These are phyloP conservation scores for Crossocerus cetratus DNA, from an alignment of 2,888 invertebrate species.

Conservation along the genomic window DNA sequence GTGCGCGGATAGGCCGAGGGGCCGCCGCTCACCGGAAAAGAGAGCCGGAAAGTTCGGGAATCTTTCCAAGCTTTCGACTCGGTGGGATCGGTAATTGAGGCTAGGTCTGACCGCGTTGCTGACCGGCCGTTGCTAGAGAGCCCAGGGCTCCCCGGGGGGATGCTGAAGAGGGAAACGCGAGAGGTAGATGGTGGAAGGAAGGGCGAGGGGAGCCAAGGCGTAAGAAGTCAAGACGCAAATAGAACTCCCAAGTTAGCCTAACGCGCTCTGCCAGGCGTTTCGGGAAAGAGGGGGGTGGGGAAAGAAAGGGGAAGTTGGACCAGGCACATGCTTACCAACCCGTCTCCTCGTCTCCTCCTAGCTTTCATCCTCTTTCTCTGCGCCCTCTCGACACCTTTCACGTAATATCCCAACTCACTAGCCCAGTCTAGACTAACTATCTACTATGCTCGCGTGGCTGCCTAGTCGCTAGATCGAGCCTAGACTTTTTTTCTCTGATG, in stretches of 20 bases:
- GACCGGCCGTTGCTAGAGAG: conserved; percentile 62
- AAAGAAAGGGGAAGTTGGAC: conserved; percentile 51
- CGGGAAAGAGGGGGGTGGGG: conserved; percentile 29
- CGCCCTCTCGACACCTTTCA: conserved; percentile 38
- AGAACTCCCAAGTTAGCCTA: conserved; percentile 77
- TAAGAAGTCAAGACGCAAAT: conserved; percentile 76
- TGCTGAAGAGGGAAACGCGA: conserved; percentile 48
- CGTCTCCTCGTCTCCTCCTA: conserved; percentile 51
- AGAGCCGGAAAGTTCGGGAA: conserved; percentile 40
- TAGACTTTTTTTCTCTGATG: no score
- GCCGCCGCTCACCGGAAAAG: conserved; percentile 20
- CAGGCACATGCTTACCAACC: conserved; percentile 61
- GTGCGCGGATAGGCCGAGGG: background rate
- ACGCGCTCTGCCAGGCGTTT: conserved; percentile 67
- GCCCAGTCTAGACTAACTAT: background rate
- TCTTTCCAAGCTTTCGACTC: conserved; percentile 42
- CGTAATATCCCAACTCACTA: conserved; percentile 3
- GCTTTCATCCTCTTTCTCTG: conserved; percentile 48
- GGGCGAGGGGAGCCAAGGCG: conserved; percentile 59
- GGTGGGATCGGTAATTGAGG: conserved; percentile 56
- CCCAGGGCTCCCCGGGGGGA: conserved; percentile 35
- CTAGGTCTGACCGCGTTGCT: conserved; percentile 65
- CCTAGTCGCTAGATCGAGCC: background rate
- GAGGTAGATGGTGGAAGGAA: conserved; percentile 31
- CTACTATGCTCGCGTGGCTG: background rate